phyloP scores from a whole-genome alignment of 2,113 vertebrate genomes.

The Talpa occidentalis region DNA sequence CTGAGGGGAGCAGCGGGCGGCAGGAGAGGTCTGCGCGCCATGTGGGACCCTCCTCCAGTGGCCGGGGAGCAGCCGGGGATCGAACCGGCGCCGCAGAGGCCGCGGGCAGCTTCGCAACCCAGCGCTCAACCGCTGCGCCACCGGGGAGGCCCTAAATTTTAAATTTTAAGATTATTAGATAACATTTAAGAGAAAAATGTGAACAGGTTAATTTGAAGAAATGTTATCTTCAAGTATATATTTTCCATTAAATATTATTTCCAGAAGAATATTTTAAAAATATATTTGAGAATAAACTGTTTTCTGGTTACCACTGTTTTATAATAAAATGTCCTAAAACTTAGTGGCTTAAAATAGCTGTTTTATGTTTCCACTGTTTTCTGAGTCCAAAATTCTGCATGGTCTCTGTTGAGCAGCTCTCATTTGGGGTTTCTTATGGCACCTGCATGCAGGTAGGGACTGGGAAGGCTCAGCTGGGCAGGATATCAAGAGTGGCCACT shows the following conservation, averaged over 20 bases:
- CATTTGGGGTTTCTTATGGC: not conserved
- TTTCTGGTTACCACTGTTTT: not conserved
- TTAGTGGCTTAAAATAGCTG: not conserved
- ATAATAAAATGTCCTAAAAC: not conserved
- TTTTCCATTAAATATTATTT: not conserved
- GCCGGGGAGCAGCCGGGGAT: too few relatives aligned
- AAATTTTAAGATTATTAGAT: not conserved
- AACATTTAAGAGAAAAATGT: not conserved
- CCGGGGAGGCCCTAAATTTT: too few relatives aligned
- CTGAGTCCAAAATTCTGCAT: not conserved
- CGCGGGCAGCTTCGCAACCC: too few relatives aligned
- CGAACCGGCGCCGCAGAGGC: too few relatives aligned
- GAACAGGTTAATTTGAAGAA: not conserved
- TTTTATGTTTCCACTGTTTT: not conserved
- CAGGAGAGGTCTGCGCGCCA: too few relatives aligned
- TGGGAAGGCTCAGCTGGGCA: not conserved
- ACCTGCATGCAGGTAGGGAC: rapidly evolving
- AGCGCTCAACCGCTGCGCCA: too few relatives aligned
- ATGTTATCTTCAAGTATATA: not conserved
- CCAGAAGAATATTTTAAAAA: too few relatives aligned
- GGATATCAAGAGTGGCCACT: not conserved
- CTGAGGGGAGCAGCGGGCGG: too few relatives aligned
- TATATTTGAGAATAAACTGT: not conserved
- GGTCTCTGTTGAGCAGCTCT: not conserved
- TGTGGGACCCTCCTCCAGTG: too few relatives aligned